Base-by-base conservation (phyloP, 2,113 vertebrate species). In the Catharus minimus region DNA sequence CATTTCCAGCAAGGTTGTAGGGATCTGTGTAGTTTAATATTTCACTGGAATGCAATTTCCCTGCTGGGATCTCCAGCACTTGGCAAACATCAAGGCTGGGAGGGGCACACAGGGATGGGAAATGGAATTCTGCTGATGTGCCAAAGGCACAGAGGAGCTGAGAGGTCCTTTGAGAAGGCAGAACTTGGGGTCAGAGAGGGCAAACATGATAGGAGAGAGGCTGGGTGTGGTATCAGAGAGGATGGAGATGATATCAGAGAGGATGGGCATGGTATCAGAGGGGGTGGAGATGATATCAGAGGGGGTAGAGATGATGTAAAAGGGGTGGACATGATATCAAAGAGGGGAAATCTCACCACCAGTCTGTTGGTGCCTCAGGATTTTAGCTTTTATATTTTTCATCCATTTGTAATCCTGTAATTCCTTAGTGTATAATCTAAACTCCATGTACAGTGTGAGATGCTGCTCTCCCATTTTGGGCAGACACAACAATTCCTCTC, bases 41-140 rank as follows among this genome's bases (percentile, higher is more conserved):
- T 90, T 93, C 84, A 74, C 81, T 53, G 55, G 52, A 77, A 90
- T 21, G 18, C 64, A 76, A 55, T 85, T 96, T 93, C 56, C 74
- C 81, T 85, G 86, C 81, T 87, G 95, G 71, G 86, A 80, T 93
- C 86, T 80, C 71, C 10, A 64, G 92, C 84, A 21, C 69, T 52
- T 55, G n/a, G 36, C 73, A 61, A 43, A 72, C 61, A 33, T 46
- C 39, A 11, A 86, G 38, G 62, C 65, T 47, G 33, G 57, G 83
- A 55, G 74, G 86, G 73, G 50, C 50, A 33, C 53, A 15, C 0
- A 0, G 87, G 3, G 57, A 26, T 61, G 88, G 53, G 33, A 10
- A 43, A 47, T n/a, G 65, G 47, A 41, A 39, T 32, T 69, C 46
- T 88, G 79, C 64, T 66, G 76, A 7, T 1, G 5, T 26, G 73